phyloP scores from a whole-genome alignment of 2,888 invertebrate species.

The Seira musarum region DNA sequence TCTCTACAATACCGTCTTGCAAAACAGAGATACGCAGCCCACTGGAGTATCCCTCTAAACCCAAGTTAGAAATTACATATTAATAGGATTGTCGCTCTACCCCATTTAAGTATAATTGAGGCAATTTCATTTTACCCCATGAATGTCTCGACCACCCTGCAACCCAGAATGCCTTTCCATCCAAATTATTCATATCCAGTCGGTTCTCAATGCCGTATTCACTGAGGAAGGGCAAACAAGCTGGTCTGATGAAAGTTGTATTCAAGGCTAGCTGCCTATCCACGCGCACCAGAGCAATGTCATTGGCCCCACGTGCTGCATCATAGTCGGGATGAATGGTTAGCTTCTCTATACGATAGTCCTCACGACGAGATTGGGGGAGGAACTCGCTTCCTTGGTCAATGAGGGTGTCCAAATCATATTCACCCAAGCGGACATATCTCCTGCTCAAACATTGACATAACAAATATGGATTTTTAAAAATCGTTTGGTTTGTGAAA shows the following conservation, averaged over 20 bases:
- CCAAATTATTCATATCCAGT: slow-evolving; percentile 30
- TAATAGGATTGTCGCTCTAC: no score
- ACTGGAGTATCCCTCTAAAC: slow-evolving; percentile 33
- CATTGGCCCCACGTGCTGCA: slow-evolving; percentile 47
- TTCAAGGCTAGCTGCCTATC: slow-evolving; percentile 25
- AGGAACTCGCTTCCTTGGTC: slow-evolving; percentile 53
- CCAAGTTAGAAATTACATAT: no score
- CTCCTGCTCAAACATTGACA: slow-evolving; percentile 25
- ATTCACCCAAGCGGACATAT: slow-evolving; percentile 58
- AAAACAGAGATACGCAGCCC: slow-evolving; percentile 23
- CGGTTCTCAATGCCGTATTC: slow-evolving; percentile 30
- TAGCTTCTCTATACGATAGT: slow-evolving; percentile 54
- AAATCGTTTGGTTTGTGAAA: background rate
- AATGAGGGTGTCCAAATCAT: slow-evolving; percentile 54
- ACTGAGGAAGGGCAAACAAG: slow-evolving; percentile 29
- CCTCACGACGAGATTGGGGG: slow-evolving; percentile 39
- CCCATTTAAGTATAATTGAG: background rate
- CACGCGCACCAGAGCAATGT: slow-evolving; percentile 62
- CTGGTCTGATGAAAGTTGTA: slow-evolving; percentile 36
- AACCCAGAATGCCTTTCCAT: slow-evolving; percentile 50
- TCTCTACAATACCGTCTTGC: slow-evolving; percentile 44
- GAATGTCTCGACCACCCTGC: slow-evolving; percentile 58
- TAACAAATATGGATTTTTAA: background rate
- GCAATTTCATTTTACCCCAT: slow-evolving; percentile 27
- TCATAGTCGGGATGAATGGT: slow-evolving; percentile 54